phyloP scores from a whole-genome alignment of 2,888 invertebrate species.

The Perithous albicinctus region DNA sequence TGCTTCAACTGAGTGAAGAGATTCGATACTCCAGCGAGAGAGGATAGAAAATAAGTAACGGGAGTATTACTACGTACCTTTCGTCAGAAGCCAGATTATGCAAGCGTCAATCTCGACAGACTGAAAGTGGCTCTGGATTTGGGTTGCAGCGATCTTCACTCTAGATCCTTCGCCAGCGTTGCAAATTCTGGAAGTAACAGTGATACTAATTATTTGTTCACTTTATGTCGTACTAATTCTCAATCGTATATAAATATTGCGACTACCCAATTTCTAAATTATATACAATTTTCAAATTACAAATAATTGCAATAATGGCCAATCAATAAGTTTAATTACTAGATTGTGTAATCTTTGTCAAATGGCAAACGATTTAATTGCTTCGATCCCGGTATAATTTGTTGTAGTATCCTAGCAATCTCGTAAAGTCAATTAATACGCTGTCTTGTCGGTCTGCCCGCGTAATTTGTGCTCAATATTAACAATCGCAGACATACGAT shows the following conservation, averaged over 20 bases:
- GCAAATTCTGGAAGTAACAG: constrained; percentile 21
- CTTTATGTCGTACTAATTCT: constrained; percentile 1
- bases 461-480: constrained; percentile 18
- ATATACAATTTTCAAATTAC: no score
- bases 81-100: constrained; percentile 54
- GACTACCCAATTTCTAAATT: no score
- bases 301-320: not conserved
- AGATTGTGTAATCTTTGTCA: not conserved
- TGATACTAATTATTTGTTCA: not conserved
- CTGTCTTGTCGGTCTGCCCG: not conserved
- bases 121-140: constrained; percentile 8
- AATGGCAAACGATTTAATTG: not conserved
- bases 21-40: constrained; percentile 16
- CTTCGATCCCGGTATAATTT: not conserved
- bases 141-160: constrained; percentile 8
- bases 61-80: constrained; percentile 53
- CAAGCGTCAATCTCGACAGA: constrained; percentile 52
- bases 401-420: not conserved
- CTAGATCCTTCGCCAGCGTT: constrained; percentile 24
- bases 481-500: constrained; percentile 37
- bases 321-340: not conserved
- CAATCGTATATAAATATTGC: not conserved
- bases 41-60: constrained; percentile 37
- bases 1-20: no score
- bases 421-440: constrained; percentile 30